These are phyloP conservation scores for Osmoderma eremita DNA, from an alignment of 2,888 invertebrate species.

Conservation along the genomic window DNA sequence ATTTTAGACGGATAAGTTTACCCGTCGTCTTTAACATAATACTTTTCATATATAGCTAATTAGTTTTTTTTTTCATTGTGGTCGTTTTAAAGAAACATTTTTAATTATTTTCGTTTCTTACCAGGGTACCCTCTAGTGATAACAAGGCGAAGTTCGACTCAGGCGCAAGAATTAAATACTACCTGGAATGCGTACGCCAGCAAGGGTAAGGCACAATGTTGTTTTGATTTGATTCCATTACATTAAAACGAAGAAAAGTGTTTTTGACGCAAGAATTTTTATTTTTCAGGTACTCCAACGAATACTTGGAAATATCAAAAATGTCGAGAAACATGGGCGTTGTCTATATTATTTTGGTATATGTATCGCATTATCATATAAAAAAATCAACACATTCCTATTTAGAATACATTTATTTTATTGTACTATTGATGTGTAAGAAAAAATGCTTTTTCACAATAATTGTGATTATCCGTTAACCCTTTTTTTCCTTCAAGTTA, in stretches of 20 bases:
- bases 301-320: not conserved
- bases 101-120: too few relatives aligned
- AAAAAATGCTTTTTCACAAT: too few relatives aligned
- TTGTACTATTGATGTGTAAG: too few relatives aligned
- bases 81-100: too few relatives aligned
- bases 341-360: not conserved
- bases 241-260: not conserved
- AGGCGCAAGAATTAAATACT: conserved; percentile 27
- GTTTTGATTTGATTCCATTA: too few relatives aligned
- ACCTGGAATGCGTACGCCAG: conserved; percentile 42
- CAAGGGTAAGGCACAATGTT: conserved; percentile 37
- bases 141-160: not conserved
- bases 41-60: too few relatives aligned
- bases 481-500: too few relatives aligned
- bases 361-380: not conserved
- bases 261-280: conserved; percentile 1
- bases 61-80: too few relatives aligned
- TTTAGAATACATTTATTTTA: not conserved
- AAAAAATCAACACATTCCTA: conserved; percentile 3
- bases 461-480: too few relatives aligned
- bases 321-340: not conserved
- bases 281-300: not conserved
- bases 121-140: too few relatives aligned
- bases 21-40: too few relatives aligned
- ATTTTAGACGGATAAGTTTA: too few relatives aligned